Percentiles rank a stretch among this genome's conserved stretches.
Conservation (phyloP, 2,888 invertebrate species). For the Colletes collaris region DNA sequence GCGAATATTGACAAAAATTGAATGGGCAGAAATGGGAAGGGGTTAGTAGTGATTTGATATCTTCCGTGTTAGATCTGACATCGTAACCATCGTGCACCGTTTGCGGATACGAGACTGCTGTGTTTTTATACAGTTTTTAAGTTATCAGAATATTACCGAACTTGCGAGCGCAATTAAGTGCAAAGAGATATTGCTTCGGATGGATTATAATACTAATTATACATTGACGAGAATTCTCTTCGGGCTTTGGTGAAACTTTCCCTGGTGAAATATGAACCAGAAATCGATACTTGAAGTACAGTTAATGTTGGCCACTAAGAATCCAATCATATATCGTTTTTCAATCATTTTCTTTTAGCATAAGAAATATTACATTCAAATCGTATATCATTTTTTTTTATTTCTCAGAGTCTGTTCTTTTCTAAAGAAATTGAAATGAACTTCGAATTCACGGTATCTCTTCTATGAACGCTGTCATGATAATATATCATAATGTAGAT, state of each 20-base stretch:
- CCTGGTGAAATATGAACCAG: background rate
- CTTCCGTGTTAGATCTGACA: conserved; percentile 42
- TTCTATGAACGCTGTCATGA: conserved; percentile 4
- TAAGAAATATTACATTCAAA: conserved; percentile 3
- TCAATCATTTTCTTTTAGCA: conserved; percentile 8
- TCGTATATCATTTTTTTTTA: conserved; percentile 9
- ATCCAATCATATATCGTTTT: conserved; percentile 37
- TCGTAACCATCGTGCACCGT: conserved; percentile 15
- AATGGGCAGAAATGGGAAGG: conserved; percentile 4
- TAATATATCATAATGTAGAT: conserved; percentile 28
- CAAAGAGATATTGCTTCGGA: background rate
- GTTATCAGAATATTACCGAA: conserved; percentile 20
- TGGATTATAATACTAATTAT: conserved; percentile 27
- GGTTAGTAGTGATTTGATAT: conserved; percentile 26
- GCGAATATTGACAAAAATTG: background rate
- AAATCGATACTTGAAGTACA: background rate
- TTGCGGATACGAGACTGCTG: conserved; percentile 25
- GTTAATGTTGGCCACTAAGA: conserved; percentile 16
- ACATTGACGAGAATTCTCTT: conserved; percentile 41
- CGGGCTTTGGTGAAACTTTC: conserved; percentile 7
- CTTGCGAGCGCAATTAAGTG: conserved; percentile 7
- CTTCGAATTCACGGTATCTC: conserved; percentile 9
- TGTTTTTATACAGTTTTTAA: conserved; percentile 44
- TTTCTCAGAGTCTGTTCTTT: conserved; percentile 34
- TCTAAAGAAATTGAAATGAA: background rate